Evolutionary conservation across 1,140 invertebrate genomes (phyloP).

Genomic region (Delia radicum): DNA sequence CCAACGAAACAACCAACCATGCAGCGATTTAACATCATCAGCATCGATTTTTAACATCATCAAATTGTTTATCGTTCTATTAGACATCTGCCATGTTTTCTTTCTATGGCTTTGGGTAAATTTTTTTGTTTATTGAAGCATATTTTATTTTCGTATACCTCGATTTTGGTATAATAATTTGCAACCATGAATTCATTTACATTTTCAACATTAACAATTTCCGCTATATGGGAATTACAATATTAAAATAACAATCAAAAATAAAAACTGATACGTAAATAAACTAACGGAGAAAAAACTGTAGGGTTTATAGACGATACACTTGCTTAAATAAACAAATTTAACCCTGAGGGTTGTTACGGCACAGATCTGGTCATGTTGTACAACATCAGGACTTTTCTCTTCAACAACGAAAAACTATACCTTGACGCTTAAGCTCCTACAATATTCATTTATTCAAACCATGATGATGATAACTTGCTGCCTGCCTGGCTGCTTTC

Average conservation of each 20-base stretch:
- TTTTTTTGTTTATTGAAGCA: background rate
- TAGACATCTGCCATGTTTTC: background rate
- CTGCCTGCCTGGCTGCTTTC: background rate
- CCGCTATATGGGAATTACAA: background rate
- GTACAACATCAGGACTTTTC: no score
- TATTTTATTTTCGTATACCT: background rate
- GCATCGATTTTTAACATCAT: background rate
- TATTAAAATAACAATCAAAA: background rate
- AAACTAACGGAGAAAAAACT: no score
- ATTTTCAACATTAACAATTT: background rate
- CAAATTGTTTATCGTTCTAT: background rate
- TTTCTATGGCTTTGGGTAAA: background rate
- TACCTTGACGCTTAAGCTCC: no score
- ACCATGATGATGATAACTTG: background rate
- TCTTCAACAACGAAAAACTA: background rate
- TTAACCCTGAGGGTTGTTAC: background rate
- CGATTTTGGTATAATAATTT: background rate
- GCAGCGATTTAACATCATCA: background rate
- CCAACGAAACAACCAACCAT: background rate
- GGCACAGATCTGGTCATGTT: no score
- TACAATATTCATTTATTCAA: no score
- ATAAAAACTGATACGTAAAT: background rate
- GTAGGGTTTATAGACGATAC: no score
- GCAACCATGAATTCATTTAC: background rate
- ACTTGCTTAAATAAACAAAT: background rate